Percentiles rank a stretch among this genome's conserved stretches.
phyloP scores from a whole-genome alignment of 2,797 vertebrate species.

The Mormyrops boulengeri region DNA sequence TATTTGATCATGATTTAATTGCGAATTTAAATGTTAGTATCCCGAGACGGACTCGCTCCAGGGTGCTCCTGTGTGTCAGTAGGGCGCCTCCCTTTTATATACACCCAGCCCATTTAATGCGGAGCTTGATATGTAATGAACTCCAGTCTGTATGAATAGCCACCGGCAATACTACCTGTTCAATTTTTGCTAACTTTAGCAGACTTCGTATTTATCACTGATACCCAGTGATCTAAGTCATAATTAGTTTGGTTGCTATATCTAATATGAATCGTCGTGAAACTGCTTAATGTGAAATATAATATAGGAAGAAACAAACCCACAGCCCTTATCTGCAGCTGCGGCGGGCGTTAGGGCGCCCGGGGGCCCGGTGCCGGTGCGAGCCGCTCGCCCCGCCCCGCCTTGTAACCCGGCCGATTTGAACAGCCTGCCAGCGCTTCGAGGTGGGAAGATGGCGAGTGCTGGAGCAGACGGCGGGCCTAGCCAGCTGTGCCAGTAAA shows the following conservation, averaged over 20 bases:
- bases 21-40: neutral
- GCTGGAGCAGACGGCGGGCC: neutral
- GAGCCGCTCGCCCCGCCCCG: conserved; percentile 39
- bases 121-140: neutral
- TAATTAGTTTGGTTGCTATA: neutral
- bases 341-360: neutral
- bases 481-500: neutral
- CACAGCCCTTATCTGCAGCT: neutral
- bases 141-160: neutral
- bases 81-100: neutral
- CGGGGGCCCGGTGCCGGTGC: conserved; percentile 30
- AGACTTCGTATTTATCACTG: neutral
- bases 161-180: neutral
- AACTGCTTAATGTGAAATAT: neutral
- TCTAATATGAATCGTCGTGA: neutral
- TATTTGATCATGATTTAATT: neutral
- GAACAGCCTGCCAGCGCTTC: conserved; percentile 19
- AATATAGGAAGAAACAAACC: neutral
- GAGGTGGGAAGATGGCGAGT: neutral
- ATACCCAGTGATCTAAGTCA: neutral
- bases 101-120: neutral
- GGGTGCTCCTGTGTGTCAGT: no score
- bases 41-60: neutral
- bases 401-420: conserved; percentile 37
- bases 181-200: neutral